Evolutionary conservation across 2,888 invertebrate species (phyloP), one percentile per base, ranked within the genome.

Genomic region (Pinctada fucata): DNA sequence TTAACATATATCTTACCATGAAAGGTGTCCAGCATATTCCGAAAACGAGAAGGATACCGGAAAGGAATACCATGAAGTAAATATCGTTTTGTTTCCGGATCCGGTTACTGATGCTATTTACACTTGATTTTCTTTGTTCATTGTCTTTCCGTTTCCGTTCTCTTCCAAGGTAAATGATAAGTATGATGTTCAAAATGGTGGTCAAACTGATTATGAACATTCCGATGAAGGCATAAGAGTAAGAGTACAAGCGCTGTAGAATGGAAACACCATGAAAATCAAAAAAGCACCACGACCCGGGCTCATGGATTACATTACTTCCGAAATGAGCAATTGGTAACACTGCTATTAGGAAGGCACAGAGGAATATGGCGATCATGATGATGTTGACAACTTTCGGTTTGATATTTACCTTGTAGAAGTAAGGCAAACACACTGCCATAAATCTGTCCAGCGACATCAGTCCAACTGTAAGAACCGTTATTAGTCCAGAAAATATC

Each of bases 281-380:
- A 52, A 92, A 88, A 83, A 91, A 92, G 82, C 92, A 92, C 92
- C 92, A 92, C 5, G 91, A 90, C 2, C 90, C 88, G 0, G 92
- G 92, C 83, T 87, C 91, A 80, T 92, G 92, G 3, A 84, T 82
- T 10, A 89, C 88, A 78, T 90, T 91, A 73, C 87, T 86, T 2
- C 92, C 92, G 45, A 91, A 84, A 3, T 91, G 91, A 45, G 91
- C 81, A 45, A 92, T 80, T 2, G 91, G 91, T 48, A 91, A 79
- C 45, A 84, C 80, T 4, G 90, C 88, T 76, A 91, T 87, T 3
- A 87, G 47, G 13, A 85, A 72, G 4, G 88, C 83, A 52, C 87
- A 81, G 2, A 86, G 64, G 87, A 89, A 90, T 6, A 88, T 68
- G 8, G 76, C 72, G 4, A 85, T 51, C 31, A 90, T 79, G 49